A percentile compares a stretch with the other conserved stretches of the same genome.
phyloP scores from a whole-genome alignment of 2,888 invertebrate genomes.

The Tenthredo amoena region DNA sequence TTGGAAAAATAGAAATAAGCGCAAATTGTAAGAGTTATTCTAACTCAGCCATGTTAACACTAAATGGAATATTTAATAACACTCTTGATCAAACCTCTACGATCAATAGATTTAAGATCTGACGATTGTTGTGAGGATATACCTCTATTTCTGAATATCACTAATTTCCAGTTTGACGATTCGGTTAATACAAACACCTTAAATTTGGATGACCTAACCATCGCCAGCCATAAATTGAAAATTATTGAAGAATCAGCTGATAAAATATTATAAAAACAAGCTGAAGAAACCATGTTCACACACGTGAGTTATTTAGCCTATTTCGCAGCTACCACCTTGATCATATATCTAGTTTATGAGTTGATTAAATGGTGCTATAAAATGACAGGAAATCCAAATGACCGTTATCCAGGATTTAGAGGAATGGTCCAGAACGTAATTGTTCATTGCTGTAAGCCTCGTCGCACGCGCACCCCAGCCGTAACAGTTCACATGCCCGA shows the following conservation, averaged over 20 bases:
- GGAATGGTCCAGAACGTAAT: neutral
- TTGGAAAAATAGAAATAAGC: neutral
- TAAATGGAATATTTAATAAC: neutral
- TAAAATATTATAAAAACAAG: neutral
- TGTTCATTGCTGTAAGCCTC: neutral
- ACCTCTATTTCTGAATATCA: neutral
- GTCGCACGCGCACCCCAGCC: neutral
- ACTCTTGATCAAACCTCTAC: neutral
- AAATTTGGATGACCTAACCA: neutral
- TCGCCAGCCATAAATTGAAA: neutral
- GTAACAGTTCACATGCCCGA: neutral
- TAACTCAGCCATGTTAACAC: neutral
- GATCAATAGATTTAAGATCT: neutral
- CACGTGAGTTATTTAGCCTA: neutral
- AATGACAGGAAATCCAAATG: neutral
- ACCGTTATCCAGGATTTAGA: neutral
- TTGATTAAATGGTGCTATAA: neutral
- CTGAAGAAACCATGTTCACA: neutral
- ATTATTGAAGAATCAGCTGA: neutral
- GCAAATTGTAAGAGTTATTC: neutral
- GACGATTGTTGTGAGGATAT: neutral
- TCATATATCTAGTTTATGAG: neutral
- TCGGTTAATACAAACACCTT: neutral
- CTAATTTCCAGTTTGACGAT: neutral
- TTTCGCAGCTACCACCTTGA: neutral